These are phyloP conservation scores for Drosophila oshimai DNA, from an alignment of 1,140 invertebrate species.

Conservation along the genomic window DNA sequence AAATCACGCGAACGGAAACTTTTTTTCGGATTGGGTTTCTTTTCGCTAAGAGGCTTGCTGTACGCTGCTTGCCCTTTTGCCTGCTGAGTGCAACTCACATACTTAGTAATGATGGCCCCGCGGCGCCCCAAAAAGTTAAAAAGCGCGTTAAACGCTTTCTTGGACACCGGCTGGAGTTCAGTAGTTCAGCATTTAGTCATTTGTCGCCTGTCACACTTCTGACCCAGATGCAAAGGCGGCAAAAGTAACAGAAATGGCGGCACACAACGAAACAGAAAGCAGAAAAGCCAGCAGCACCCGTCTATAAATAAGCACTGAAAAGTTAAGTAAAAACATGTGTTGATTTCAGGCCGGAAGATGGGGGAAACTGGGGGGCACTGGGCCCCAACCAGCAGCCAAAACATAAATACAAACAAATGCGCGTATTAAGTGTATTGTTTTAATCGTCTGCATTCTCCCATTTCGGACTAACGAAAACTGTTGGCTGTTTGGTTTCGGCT, in stretches of 20 bases:
- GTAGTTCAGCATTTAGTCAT: conserved; percentile 35
- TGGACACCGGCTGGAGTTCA: conserved; percentile 33
- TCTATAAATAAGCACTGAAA: conserved; percentile 60
- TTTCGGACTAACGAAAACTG: conserved; percentile 13
- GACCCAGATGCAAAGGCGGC: conserved; percentile 26
- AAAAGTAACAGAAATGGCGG: conserved; percentile 25
- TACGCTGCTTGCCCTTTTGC: conserved; percentile 65
- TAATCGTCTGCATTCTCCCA: conserved; percentile 25
- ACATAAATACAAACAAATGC: conserved; percentile 50
- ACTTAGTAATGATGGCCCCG: conserved; percentile 44
- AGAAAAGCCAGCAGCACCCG: conserved; percentile 10
- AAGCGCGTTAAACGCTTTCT: conserved; percentile 55
- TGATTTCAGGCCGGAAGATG: not conserved
- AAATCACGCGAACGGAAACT: conserved; percentile 38
- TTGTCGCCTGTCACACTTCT: conserved; percentile 36
- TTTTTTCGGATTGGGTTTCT: conserved; percentile 18
- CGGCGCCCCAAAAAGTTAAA: conserved; percentile 44
- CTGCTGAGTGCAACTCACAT: not conserved
- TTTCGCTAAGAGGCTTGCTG: conserved; percentile 57
- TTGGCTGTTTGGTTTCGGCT: not conserved
- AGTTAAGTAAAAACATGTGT: conserved; percentile 73
- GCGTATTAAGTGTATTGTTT: conserved; percentile 62
- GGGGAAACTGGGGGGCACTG: not conserved
- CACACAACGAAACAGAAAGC: conserved; percentile 19
- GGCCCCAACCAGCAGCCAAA: conserved; percentile 22